Evolutionary conservation across 1,140 invertebrate species (phyloP).

Genomic region (Drosophila baimaii): DNA sequence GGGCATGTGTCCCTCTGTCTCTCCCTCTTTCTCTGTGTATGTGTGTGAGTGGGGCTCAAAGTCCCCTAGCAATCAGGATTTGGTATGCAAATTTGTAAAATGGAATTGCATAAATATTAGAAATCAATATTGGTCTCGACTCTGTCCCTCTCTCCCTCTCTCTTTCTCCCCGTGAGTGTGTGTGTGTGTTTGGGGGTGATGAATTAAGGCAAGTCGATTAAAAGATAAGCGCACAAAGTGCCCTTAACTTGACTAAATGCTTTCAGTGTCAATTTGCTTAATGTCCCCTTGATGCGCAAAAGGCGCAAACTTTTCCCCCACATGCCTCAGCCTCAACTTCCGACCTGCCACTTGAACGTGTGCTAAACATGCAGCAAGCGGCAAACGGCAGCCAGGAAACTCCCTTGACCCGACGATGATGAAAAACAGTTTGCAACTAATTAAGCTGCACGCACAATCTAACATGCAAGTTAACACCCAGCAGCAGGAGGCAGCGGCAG

Average conservation of each 20-base stretch:
- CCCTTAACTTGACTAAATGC: slow-evolving; percentile 66
- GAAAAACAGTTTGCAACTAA: slow-evolving; percentile 82
- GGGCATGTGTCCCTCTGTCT: slow-evolving; percentile 6
- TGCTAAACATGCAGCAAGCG: slow-evolving; percentile 55
- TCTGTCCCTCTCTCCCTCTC: not conserved
- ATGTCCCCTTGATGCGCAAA: slow-evolving; percentile 35
- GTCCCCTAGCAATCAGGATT: slow-evolving; percentile 81
- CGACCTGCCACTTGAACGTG: slow-evolving; percentile 50
- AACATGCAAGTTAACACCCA: slow-evolving; percentile 79
- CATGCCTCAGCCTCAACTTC: not conserved
- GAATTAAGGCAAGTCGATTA: slow-evolving; percentile 65
- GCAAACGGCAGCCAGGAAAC: not conserved
- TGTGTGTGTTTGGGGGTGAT: slow-evolving; percentile 19
- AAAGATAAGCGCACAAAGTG: slow-evolving; percentile 62
- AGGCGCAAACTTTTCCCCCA: slow-evolving; percentile 34
- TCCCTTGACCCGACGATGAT: slow-evolving; percentile 56
- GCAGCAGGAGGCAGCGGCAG: slow-evolving; percentile 26
- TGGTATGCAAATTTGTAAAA: slow-evolving; percentile 80
- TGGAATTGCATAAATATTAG: slow-evolving; percentile 82
- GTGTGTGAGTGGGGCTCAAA: slow-evolving; percentile 50
- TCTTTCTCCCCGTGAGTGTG: not conserved
- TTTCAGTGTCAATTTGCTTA: slow-evolving; percentile 75
- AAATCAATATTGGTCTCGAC: slow-evolving; percentile 74
- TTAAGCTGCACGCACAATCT: slow-evolving; percentile 82
- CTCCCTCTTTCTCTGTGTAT: not conserved